phyloP scores from a whole-genome alignment of 2,113 vertebrate genomes.

The Tonatia bakeri region DNA sequence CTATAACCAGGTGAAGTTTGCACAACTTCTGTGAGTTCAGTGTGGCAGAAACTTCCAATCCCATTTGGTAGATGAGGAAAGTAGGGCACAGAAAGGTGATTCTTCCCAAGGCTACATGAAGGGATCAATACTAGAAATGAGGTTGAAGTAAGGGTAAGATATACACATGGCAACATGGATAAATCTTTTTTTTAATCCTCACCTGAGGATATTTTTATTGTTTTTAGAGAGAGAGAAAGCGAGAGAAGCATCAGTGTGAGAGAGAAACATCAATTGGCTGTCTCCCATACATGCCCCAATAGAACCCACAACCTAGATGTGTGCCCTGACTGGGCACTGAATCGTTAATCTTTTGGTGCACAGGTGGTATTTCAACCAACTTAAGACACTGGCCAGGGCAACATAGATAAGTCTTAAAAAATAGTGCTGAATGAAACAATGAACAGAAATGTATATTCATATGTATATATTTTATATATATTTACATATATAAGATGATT shows the following conservation, averaged over 20 bases:
- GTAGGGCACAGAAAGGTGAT: not conserved
- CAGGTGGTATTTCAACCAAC: too few relatives aligned
- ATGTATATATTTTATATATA: not conserved
- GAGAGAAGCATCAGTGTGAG: too few relatives aligned
- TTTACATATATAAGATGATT: not conserved
- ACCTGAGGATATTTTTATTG: too few relatives aligned
- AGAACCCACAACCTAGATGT: too few relatives aligned
- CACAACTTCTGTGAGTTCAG: not conserved
- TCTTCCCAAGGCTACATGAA: not conserved
- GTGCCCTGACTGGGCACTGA: too few relatives aligned
- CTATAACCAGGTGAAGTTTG: not conserved
- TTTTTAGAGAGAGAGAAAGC: too few relatives aligned
- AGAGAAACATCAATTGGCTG: too few relatives aligned
- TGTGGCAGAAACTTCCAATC: not conserved
- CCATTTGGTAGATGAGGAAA: not conserved
- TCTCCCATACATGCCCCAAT: too few relatives aligned
- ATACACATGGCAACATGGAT: not conserved
- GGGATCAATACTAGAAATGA: not conserved
- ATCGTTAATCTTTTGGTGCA: too few relatives aligned
- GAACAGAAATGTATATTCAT: not conserved
- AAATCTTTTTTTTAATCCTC: not conserved
- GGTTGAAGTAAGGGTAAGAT: not conserved
- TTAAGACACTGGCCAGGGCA: too few relatives aligned
- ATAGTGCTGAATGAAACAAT: not conserved
- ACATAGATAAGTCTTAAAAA: not conserved